Evolutionary conservation across 2,113 vertebrate species (phyloP).

Genomic region (Ia io): DNA sequence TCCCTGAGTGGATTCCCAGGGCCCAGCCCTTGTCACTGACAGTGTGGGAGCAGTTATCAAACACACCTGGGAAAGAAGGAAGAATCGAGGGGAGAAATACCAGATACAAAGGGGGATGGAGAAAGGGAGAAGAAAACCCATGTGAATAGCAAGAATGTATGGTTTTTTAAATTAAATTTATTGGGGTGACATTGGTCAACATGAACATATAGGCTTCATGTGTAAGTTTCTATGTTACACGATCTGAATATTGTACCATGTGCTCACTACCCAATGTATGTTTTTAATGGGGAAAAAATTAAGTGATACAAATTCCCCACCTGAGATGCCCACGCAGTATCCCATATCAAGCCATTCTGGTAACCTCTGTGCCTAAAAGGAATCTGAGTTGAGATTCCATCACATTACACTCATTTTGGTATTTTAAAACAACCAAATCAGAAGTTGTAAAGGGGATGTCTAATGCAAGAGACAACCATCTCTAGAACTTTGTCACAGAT

Average conservation of each 20-base stretch:
- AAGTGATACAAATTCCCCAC: background rate
- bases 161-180: background rate
- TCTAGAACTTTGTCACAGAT: background rate
- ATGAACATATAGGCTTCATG: too few species aligned
- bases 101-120: constrained; percentile 43
- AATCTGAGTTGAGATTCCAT: background rate
- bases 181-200: too few species aligned
- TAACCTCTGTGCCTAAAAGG: background rate
- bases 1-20: constrained; percentile 89
- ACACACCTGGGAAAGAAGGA: constrained; percentile 87
- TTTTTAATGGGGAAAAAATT: background rate
- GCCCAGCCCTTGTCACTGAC: constrained; percentile 95
- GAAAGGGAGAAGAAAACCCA: constrained; percentile 55
- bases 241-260: too few species aligned
- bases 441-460: background rate
- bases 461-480: background rate
- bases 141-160: constrained; percentile 27
- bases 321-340: background rate
- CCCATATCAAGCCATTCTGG: background rate
- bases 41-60: constrained; percentile 95
- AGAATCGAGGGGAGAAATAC: constrained; percentile 18
- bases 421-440: constrained; percentile 7
- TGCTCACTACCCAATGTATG: background rate
- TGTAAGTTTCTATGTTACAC: too few species aligned
- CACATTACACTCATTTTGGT: background rate